phyloP scores from a whole-genome alignment of 2,113 vertebrate genomes.

The Mastomys coucha region DNA sequence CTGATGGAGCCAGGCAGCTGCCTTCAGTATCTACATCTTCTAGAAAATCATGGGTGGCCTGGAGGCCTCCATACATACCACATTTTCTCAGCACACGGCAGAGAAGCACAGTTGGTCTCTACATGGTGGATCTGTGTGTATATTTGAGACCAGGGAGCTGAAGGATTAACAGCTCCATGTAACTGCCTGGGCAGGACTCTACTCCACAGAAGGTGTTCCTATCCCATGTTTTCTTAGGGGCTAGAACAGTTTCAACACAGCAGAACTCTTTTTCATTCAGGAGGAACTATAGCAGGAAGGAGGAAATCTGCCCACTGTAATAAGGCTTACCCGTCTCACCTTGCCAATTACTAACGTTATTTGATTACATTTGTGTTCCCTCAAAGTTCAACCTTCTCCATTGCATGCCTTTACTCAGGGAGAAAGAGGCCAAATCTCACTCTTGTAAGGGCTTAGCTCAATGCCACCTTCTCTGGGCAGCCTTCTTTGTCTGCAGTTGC shows the following conservation, averaged over 20 bases:
- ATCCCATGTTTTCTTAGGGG: neutral
- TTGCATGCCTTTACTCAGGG: neutral
- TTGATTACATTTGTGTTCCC: neutral
- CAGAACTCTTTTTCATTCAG: slow-evolving; percentile 10
- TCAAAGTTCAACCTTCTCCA: neutral
- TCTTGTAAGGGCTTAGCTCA: neutral
- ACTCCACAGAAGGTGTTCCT: neutral
- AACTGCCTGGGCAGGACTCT: neutral
- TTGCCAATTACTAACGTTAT: slow-evolving; percentile 38
- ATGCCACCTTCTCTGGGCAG: neutral
- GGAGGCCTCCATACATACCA: neutral
- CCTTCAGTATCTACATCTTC: slow-evolving; percentile 31
- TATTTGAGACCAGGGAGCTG: neutral
- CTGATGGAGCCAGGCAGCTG: slow-evolving; percentile 30
- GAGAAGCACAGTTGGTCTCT: neutral
- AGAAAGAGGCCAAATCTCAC: neutral
- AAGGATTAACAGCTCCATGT: neutral
- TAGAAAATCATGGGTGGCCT: slow-evolving; percentile 9
- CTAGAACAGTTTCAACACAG: slow-evolving; percentile 25
- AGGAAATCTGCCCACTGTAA: slow-evolving; percentile 24
- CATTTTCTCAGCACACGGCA: neutral
- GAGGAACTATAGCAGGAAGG: neutral
- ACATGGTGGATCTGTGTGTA: neutral
- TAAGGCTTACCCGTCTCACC: neutral
- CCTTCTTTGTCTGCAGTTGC: neutral